phyloP scores from a whole-genome alignment of 2,113 vertebrate genomes.

The Tychaedon coryphoeus region DNA sequence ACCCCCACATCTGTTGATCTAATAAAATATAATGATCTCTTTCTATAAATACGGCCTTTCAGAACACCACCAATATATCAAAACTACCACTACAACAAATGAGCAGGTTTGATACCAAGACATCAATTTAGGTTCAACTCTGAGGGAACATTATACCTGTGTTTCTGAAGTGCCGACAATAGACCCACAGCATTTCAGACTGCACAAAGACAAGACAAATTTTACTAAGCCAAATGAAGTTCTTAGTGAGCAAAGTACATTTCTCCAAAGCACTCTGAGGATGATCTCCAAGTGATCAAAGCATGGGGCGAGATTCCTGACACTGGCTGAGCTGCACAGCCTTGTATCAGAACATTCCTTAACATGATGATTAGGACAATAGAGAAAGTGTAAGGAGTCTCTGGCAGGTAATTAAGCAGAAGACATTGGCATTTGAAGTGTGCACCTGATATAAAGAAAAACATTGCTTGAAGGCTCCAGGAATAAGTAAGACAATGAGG shows the following conservation, averaged over 20 bases:
- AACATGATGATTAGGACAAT: fast-evolving
- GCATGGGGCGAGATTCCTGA: neutral
- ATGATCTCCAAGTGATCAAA: neutral
- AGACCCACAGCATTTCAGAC: neutral
- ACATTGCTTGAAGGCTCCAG: neutral
- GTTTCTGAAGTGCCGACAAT: neutral
- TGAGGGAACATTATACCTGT: neutral
- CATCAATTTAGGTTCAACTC: neutral
- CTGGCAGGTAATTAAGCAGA: neutral
- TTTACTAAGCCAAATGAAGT: neutral
- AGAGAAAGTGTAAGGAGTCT: neutral
- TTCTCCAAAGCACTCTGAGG: neutral
- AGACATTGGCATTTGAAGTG: neutral
- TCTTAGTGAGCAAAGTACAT: neutral
- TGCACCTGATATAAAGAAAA: neutral
- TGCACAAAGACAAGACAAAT: neutral
- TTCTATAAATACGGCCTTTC: neutral
- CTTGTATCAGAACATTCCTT: neutral
- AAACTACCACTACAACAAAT: neutral
- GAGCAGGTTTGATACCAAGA: neutral
- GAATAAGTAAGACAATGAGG: neutral
- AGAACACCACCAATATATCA: neutral
- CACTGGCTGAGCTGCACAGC: neutral
- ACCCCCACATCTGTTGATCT: neutral
- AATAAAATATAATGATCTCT: neutral